Evolutionary conservation across 2,113 vertebrate genomes (phyloP), one percentile per base, ranked within the genome.

Genomic region (Hyaena hyaena): DNA sequence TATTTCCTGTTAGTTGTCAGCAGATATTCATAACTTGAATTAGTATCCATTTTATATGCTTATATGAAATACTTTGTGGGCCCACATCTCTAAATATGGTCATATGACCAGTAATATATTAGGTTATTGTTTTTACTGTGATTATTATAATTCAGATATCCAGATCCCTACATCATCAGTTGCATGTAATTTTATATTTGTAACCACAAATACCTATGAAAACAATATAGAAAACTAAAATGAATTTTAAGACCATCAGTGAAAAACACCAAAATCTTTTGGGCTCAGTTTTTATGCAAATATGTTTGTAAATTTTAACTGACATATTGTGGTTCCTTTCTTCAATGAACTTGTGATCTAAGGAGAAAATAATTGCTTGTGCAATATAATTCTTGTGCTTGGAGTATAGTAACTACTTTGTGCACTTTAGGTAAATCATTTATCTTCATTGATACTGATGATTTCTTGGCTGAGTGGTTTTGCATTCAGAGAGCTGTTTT

Each of bases 261-360:
- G 31, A 66, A 71, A 84, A n/a, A 53, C 35, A 50, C 12, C 73
- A 50, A 88, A 93, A 86, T 26, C 66, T 91, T 96, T 93, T 63
- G 39, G 33, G 28, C 81, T 88, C 28, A 89, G 17, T 71, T 92
- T 79, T 94, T 92, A 61, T 93, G n/a, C 55, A 93, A 24, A 85
- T 88, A n/a, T 91, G 5, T 79, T 97, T 93, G 17, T 95, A 93
- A 81, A 82, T 95, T 65, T 91, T 79, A 77, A 69, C 53, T 96
- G 88, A 76, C 16, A 10, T 96, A 23, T 93, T 58, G 55, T 91
- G 39, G 33, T 91, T 95, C n/a, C 17, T 95, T 77, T 92, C 61
- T 93, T 89, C 24, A 96, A 24, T 83, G 79, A 96, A 82, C 55
- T 96, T 90, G 61, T 89, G 74, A 92, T 95, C 23, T 90, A 88